Conservation (phyloP, 2,797 vertebrate species). For the Acipenser transmontanus region DNA sequence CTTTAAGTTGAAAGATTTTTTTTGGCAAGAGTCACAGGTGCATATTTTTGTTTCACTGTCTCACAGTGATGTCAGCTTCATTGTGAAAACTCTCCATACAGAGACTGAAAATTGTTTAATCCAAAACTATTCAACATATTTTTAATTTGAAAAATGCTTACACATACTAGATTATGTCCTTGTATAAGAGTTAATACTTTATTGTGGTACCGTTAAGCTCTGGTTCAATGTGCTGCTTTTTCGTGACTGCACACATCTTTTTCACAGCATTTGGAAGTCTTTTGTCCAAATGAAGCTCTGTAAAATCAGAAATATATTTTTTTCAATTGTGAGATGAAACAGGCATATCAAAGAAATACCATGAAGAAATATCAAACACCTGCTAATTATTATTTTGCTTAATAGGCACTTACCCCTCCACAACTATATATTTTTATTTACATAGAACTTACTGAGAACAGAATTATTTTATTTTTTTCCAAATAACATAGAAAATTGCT, state of each 20-base stretch:
- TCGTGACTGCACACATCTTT: background rate
- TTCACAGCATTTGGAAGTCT: background rate
- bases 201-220: background rate
- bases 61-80: too few relatives aligned
- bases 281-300: background rate
- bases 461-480: too few relatives aligned
- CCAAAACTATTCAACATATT: background rate
- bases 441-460: too few relatives aligned
- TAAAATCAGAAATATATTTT: background rate
- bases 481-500: too few relatives aligned
- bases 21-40: too few relatives aligned
- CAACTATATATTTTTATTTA: background rate
- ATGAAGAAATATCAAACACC: too few relatives aligned
- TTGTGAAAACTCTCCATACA: too few relatives aligned
- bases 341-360: too few relatives aligned
- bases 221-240: slow-evolving; percentile 1
- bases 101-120: background rate
- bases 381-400: background rate
- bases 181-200: background rate
- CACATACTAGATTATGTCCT: background rate
- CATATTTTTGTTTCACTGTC: too few relatives aligned
- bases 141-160: background rate
- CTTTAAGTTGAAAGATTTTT: too few relatives aligned
- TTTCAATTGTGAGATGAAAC: too few relatives aligned
- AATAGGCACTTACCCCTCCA: background rate